These are phyloP conservation scores for Selene dorsalis DNA, from an alignment of 2,797 vertebrate genomes.

Conservation along the genomic window DNA sequence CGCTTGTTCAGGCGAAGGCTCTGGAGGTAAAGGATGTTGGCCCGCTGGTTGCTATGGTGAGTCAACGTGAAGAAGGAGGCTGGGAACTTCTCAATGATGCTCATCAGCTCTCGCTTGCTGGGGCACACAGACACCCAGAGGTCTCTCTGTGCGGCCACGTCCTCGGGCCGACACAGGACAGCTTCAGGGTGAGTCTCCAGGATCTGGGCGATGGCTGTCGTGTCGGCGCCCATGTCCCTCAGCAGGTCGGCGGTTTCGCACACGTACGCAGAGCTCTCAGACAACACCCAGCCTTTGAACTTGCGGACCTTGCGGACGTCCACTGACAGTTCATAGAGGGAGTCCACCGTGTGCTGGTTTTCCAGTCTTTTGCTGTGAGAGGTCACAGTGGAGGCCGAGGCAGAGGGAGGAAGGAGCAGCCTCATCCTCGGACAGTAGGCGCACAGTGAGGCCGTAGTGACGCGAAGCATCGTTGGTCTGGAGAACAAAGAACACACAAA, in stretches of 20 bases:
- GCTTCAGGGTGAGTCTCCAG: constrained; percentile 90
- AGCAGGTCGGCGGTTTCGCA: constrained; percentile 85
- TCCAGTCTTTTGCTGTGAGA: constrained; percentile 72
- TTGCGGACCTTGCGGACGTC: constrained; percentile 89
- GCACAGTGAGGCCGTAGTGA: constrained; percentile 67
- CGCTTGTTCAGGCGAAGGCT: constrained; percentile 88
- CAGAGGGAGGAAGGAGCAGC: constrained; percentile 41
- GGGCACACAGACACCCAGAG: constrained; percentile 89
- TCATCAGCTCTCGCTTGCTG: constrained; percentile 82
- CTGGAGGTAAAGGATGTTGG: constrained; percentile 89
- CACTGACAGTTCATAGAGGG: constrained; percentile 84
- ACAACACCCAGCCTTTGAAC: constrained; percentile 89
- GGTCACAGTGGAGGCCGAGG: constrained; percentile 28
- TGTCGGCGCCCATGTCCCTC: constrained; percentile 85
- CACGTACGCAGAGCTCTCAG: constrained; percentile 82
- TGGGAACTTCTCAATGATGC: constrained; percentile 90
- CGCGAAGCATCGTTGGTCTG: constrained; percentile 68
- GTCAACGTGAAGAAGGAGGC: constrained; percentile 88
- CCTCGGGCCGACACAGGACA: constrained; percentile 85
- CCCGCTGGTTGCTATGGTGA: constrained; percentile 83
- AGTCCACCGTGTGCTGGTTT: constrained; percentile 85
- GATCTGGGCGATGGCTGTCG: constrained; percentile 77
- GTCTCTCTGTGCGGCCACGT: constrained; percentile 82
- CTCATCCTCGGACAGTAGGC: constrained; percentile 63
- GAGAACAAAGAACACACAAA: constrained; percentile 2